Evolutionary conservation across 53 echinoderm and acorn worm species (phyloP).

Genomic region (Actinopyga echinites): DNA sequence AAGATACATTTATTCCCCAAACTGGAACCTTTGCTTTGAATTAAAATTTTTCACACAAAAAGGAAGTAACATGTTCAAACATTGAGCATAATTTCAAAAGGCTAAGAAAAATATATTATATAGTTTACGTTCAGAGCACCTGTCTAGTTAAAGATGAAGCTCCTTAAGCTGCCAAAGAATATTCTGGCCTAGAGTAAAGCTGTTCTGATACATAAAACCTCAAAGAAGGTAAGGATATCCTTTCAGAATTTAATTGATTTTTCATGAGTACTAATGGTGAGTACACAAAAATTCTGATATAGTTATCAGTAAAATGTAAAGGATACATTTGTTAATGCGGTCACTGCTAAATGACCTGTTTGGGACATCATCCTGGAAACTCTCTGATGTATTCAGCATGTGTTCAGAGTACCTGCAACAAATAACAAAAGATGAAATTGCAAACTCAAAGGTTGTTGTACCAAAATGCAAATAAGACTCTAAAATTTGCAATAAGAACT

Average conservation of each 20-base stretch:
- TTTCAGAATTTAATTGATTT: not conserved
- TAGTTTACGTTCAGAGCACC: too few species aligned
- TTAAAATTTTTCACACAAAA: not conserved
- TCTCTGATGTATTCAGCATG: not conserved
- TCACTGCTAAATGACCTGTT: slow-evolving; percentile 61
- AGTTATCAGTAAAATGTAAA: too few species aligned
- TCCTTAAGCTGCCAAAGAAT: too few species aligned
- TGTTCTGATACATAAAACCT: too few species aligned
- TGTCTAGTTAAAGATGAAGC: not conserved
- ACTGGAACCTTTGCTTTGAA: not conserved
- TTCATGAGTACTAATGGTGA: not conserved
- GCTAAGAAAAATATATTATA: too few species aligned
- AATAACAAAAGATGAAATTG: not conserved
- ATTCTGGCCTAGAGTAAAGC: too few species aligned
- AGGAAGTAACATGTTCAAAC: not conserved
- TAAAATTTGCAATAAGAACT: too few species aligned
- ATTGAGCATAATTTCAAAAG: too few species aligned
- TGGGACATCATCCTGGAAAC: slow-evolving; percentile 7
- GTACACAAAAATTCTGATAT: too few species aligned
- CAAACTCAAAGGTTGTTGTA: too few species aligned
- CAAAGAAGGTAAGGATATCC: too few species aligned
- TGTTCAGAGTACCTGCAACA: slow-evolving; percentile 10
- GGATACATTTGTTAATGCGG: slow-evolving; percentile 85
- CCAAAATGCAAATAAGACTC: too few species aligned
- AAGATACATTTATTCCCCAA: not conserved